phyloP scores from a whole-genome alignment of 2,797 vertebrate genomes.

The Protosalanx chinensis region DNA sequence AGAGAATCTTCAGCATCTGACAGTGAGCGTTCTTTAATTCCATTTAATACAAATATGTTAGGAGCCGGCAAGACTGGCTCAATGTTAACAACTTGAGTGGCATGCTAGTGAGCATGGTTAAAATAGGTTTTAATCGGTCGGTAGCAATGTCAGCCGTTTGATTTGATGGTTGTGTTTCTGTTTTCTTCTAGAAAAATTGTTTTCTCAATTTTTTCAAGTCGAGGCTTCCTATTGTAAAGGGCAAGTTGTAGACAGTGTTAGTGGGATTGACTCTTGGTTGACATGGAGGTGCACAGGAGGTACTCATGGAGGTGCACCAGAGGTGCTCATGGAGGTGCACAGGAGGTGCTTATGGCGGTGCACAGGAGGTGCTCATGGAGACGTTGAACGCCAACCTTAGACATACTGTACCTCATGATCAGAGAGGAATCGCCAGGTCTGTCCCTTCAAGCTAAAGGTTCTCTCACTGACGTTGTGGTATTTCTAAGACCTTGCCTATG shows the following conservation, averaged over 20 bases:
- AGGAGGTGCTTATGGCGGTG: conserved; percentile 6
- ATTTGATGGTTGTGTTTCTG: conserved; percentile 22
- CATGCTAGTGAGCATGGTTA: too few species aligned
- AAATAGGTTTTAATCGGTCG: too few species aligned
- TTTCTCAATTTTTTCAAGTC: background rate
- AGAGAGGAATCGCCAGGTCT: background rate
- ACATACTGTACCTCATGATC: background rate
- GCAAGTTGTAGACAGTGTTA: conserved; percentile 16
- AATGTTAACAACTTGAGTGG: conserved; percentile 9
- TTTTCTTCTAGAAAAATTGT: too few species aligned
- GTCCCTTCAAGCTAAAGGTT: background rate
- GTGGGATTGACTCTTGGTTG: conserved; percentile 36
- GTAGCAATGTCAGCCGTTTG: background rate
- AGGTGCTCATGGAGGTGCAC: conserved; percentile 4
- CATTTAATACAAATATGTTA: background rate
- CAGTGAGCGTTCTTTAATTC: background rate
- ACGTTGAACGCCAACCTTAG: background rate
- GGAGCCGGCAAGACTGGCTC: background rate
- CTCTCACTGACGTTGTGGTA: background rate
- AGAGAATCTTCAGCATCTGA: background rate
- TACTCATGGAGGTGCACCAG: too few species aligned
- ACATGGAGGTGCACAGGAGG: conserved; percentile 13
- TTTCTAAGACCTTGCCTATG: background rate
- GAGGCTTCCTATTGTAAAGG: background rate
- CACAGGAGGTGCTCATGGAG: too few species aligned